Evolutionary conservation across 1,140 invertebrate genomes (phyloP).

Genomic region (Helicoverpa zea): DNA sequence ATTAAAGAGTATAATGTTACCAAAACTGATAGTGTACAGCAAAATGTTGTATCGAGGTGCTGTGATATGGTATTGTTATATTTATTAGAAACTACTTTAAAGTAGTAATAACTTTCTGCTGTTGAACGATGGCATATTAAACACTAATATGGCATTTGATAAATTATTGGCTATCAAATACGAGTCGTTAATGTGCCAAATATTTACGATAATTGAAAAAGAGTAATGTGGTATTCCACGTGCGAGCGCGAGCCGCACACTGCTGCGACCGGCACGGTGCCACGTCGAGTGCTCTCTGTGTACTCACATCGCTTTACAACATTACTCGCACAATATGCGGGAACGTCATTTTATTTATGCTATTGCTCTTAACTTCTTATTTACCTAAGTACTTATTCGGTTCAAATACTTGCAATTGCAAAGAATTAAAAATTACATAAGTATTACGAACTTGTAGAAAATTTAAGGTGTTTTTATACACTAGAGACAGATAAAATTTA

Average conservation of each 20-base stretch:
- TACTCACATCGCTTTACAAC: not conserved
- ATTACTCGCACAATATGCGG: no score
- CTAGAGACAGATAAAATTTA: not conserved
- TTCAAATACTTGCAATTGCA: not conserved
- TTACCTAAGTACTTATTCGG: not conserved
- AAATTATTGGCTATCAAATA: slow-evolving; percentile 47
- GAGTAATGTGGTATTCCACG: not conserved
- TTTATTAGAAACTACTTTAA: slow-evolving; percentile 68
- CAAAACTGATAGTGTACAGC: slow-evolving; percentile 67
- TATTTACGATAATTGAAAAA: slow-evolving; percentile 40
- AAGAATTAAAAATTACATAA: no score
- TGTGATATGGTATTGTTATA: slow-evolving; percentile 80
- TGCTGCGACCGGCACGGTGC: no score
- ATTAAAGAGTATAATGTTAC: slow-evolving; percentile 65
- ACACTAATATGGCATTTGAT: slow-evolving; percentile 40
- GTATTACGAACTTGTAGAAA: not conserved
- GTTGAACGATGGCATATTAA: slow-evolving; percentile 45
- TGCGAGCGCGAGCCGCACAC: not conserved
- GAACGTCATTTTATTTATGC: not conserved
- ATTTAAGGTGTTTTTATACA: not conserved
- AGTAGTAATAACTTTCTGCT: slow-evolving; percentile 57
- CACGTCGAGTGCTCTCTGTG: no score
- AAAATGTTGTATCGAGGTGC: slow-evolving; percentile 71
- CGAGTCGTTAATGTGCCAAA: slow-evolving; percentile 53
- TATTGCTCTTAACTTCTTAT: no score